Conservation (phyloP, 1,140 invertebrate species). For the Tetragnatha versicolor region DNA sequence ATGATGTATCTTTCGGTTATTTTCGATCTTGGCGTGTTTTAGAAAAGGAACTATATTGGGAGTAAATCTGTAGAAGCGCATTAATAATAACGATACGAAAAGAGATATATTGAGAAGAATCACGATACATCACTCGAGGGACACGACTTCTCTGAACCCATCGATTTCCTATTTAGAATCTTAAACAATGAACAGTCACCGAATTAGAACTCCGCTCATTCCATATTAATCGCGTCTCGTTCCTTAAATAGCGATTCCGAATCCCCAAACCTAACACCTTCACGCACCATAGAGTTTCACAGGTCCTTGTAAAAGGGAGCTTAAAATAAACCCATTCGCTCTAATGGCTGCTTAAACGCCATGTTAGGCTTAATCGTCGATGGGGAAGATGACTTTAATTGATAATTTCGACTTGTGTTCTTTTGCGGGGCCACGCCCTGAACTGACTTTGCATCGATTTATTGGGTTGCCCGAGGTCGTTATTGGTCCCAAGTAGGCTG, state of each 20-base stretch:
- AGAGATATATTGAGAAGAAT: too few relatives aligned
- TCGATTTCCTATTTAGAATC: background rate
- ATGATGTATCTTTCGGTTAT: too few relatives aligned
- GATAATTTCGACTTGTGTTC: constrained; percentile 37
- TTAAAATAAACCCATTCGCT: background rate
- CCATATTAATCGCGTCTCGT: constrained; percentile 9
- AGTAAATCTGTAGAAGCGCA: too few relatives aligned
- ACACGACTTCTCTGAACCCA: too few relatives aligned
- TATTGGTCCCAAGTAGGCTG: too few relatives aligned
- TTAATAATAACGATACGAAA: too few relatives aligned
- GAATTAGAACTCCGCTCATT: too few relatives aligned
- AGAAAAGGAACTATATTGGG: too few relatives aligned
- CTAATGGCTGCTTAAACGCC: constrained; percentile 12
- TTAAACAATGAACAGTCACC: too few relatives aligned
- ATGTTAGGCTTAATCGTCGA: constrained; percentile 25
- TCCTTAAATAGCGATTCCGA: constrained; percentile 7
- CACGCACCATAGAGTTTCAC: background rate
- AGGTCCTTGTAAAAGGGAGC: background rate
- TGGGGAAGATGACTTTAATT: constrained; percentile 36
- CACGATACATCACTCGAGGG: too few relatives aligned
- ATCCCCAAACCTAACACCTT: background rate
- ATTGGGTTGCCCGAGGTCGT: constrained; percentile 28
- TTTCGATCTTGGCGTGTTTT: too few relatives aligned
- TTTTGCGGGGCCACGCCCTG: constrained; percentile 20
- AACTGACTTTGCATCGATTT: constrained; percentile 28